Conservation (phyloP, 2,113 vertebrate species). For the Apaloderma vittatum region DNA sequence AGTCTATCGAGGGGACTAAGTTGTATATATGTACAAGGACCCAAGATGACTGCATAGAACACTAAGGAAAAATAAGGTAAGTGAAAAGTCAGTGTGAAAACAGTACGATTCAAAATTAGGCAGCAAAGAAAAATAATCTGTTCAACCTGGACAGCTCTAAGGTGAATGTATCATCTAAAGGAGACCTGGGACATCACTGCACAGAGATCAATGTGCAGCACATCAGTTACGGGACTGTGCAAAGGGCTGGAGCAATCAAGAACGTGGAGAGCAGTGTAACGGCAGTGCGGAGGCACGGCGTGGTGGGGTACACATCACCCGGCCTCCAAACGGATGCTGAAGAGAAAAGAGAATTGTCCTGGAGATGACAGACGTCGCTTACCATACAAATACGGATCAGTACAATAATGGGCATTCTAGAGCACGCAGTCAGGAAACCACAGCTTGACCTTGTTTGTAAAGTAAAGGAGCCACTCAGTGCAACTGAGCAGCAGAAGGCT, state of each 20-base stretch:
- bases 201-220: background rate
- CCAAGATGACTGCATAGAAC: background rate
- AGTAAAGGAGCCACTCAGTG: background rate
- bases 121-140: background rate
- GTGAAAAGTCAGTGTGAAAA: background rate
- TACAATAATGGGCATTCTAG: rapidly evolving
- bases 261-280: background rate
- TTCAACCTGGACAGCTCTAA: background rate
- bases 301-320: rapidly evolving
- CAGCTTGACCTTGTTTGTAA: background rate
- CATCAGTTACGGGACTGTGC: rapidly evolving
- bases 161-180: background rate
- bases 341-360: background rate
- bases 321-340: background rate
- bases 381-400: background rate
- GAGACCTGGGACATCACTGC: background rate
- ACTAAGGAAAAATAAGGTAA: background rate
- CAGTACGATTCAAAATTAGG: background rate
- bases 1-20: background rate
- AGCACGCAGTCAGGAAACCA: background rate
- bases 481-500: background rate
- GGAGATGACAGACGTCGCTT: rapidly evolving
- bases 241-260: background rate
- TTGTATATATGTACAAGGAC: background rate
- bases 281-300: background rate